Conservation (phyloP, 2,113 vertebrate genomes). For the Willisornis vidua region DNA sequence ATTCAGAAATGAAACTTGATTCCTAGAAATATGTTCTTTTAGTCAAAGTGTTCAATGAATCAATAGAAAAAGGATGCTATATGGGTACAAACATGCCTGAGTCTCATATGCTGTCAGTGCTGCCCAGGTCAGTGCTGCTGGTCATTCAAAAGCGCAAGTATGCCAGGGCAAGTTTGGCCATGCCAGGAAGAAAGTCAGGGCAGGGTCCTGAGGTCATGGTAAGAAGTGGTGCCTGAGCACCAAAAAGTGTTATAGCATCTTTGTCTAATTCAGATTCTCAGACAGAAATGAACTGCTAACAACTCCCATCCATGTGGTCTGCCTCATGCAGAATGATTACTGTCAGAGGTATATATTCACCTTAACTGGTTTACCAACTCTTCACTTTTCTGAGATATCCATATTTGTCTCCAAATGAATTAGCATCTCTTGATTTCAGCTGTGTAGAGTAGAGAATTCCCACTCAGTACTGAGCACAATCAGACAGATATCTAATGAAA, state of each 20-base stretch:
- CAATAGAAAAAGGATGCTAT: background rate
- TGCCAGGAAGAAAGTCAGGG: background rate
- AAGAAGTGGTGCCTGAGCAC: background rate
- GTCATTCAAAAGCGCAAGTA: background rate
- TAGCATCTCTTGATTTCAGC: background rate
- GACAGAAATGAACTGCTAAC: background rate
- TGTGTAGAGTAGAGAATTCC: background rate
- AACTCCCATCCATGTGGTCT: background rate
- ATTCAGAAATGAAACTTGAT: constrained; percentile 29
- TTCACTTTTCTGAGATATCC: background rate
- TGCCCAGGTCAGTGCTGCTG: background rate
- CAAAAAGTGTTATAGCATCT: background rate
- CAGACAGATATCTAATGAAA: background rate
- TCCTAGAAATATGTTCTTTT: background rate
- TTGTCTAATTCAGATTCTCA: background rate
- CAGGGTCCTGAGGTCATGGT: background rate
- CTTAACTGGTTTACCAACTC: background rate
- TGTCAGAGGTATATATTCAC: background rate
- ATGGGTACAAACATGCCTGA: background rate
- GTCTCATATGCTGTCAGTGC: background rate
- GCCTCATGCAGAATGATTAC: background rate
- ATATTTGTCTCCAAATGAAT: background rate
- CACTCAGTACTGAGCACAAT: background rate
- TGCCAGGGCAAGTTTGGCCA: background rate
- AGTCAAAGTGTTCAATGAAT: background rate